Base-by-base conservation (phyloP, 2,888 invertebrate genomes). In the Cheilosia urbana region DNA sequence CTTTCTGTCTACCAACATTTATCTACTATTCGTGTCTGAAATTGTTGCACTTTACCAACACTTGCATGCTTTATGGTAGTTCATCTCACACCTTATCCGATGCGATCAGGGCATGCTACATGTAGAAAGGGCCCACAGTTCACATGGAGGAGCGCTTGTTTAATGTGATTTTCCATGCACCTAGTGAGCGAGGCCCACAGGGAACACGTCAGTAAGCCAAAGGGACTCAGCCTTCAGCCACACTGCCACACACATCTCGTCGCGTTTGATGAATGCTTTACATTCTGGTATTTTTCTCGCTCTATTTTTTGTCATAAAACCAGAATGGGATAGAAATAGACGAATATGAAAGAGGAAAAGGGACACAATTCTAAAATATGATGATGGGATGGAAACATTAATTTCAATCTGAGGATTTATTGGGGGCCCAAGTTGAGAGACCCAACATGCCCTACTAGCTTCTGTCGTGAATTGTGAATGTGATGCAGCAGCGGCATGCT, bases 331-430 rank as follows among this genome's bases (percentile, higher is more conserved):
- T 73, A 15, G 34, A 75, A 49, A 79, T 73, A 79, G 79, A 84
- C 75, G 76, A 57, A 66, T 60, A 81, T 72, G 66, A 55, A 81
- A 63, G 71, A 63, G 68, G 66, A 81, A 69, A 79, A 62, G 66
- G 57, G 76, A 75, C 79, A 79, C 79, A 84, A 66, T 81, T 85
- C 85, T 85, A 85, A 85, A 85, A 85, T 85, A 85, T 85, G 85
- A 81, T 85, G 85, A 85, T 85, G 76, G 76, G 85, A 77, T 81
- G 85, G 80, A 85, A 85, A 71, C 85, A 85, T 85, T 85, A 85
- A 85, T 85, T 85, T 85, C 85, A 85, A 85, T 85, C 85, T 81
- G 80, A 85, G 76, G 71, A 85, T 85, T 85, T 85, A 85, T 85
- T 85, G 75, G 81, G 72, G 80, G 71, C 80, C 76, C 66, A 76